These are phyloP conservation scores for Channa argus DNA, from an alignment of 2,113 vertebrate species.

Conservation along the genomic window DNA sequence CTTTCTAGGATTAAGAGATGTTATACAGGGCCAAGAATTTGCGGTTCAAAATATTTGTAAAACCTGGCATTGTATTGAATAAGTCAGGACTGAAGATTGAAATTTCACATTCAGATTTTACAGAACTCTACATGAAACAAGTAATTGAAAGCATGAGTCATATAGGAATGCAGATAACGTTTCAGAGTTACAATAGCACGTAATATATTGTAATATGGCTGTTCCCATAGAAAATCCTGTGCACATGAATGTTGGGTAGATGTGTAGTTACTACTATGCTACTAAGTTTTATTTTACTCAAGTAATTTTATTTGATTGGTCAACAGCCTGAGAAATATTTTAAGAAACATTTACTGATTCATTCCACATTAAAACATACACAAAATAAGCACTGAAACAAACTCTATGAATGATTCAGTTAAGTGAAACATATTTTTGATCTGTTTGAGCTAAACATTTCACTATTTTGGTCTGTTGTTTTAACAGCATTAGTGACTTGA, in stretches of 20 bases:
- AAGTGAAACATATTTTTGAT: slow-evolving; percentile 20
- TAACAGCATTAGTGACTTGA: slow-evolving; percentile 5
- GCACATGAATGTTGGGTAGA: background rate
- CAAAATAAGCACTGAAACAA: background rate
- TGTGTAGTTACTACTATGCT: background rate
- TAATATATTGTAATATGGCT: too few relatives aligned
- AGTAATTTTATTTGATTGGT: too few relatives aligned
- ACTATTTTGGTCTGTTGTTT: slow-evolving; percentile 1
- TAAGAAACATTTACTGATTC: background rate
- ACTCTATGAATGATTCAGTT: background rate
- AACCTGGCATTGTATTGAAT: too few relatives aligned
- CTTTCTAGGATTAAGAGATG: too few relatives aligned
- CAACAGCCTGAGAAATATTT: background rate
- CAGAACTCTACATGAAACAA: too few relatives aligned
- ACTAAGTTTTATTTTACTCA: background rate
- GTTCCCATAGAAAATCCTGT: background rate
- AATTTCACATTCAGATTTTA: too few relatives aligned
- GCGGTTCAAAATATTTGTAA: too few relatives aligned
- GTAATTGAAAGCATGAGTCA: too few relatives aligned
- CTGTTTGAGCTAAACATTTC: background rate
- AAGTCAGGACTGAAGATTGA: too few relatives aligned
- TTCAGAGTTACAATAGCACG: too few relatives aligned
- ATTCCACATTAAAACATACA: background rate
- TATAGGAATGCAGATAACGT: too few relatives aligned
- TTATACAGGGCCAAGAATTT: too few relatives aligned